Evolutionary conservation across 2,113 vertebrate genomes (phyloP), one percentile per base, ranked within the genome.

Genomic region (Rhodinocichla rosea): DNA sequence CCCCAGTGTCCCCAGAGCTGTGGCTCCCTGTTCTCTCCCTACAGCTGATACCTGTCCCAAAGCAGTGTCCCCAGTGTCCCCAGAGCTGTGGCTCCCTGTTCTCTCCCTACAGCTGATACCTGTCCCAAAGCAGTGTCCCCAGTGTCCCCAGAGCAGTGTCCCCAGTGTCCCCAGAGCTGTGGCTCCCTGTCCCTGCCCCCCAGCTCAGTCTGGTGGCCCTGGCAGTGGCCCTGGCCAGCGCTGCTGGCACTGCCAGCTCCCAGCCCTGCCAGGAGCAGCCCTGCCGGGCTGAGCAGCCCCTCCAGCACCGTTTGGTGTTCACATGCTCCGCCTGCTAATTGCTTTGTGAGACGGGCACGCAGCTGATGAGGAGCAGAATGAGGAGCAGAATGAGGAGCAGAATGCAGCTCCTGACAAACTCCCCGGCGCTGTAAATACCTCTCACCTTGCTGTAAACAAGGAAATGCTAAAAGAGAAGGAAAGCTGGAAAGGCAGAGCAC

Each of bases 361-460:
- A 44, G 42, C 42, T 4, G 65, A 83, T 7, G 92, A n/a, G n/a
- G 74, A 95, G 75, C 81, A 94, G 93, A 70, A 70, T 91, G 94
- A 40, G 40, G 40, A 40, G 40, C 40, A 40, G 40, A 40, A 40
- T 40, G 40, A 95, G 1, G 63, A 96, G 84, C 78, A 78, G 95
- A 94, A 95, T 74, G 94, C 95, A 76, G 93, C 83, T 94, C 91
- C 90, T 83, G 96, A 96, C 92, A 83, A 82, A 85, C 94, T 94
- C 86, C 90, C 59, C 60, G 26, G 92, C 87, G 39, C 92, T 95
- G 95, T 96, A 96, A 95, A 94, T 95, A 92, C 26, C 35, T 35
- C 94, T 97, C 95, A 97, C 96, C 93, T 96, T 63, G 93, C 94
- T 96, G 92, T 95, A 92, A 97, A 96, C 93, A 95, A 92, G 89